Conservation (phyloP, 2,888 invertebrate genomes). For the Megastigmus dorsalis region DNA sequence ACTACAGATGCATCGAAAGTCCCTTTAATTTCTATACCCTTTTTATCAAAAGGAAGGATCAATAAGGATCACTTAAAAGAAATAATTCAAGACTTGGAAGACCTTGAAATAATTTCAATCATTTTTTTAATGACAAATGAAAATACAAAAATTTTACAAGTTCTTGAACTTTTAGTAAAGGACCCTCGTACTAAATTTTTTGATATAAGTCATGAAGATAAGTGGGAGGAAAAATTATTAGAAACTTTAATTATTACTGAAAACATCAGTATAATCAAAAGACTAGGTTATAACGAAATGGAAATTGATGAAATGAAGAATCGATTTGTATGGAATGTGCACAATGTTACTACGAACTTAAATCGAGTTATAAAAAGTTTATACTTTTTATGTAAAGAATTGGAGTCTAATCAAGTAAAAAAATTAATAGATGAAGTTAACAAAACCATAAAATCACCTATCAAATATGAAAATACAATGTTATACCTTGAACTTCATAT, state of each 20-base stretch:
- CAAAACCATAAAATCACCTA: not conserved
- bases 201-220: not conserved
- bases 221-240: slow-evolving; percentile 44
- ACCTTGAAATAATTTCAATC: slow-evolving; percentile 35
- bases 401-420: not conserved
- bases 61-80: slow-evolving; percentile 7
- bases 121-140: slow-evolving; percentile 44
- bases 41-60: slow-evolving; percentile 17
- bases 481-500: slow-evolving; percentile 35
- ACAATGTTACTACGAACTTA: slow-evolving; percentile 31
- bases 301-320: slow-evolving; percentile 18
- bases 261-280: slow-evolving; percentile 24
- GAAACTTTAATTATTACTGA: slow-evolving; percentile 24
- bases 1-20: not conserved
- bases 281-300: slow-evolving; percentile 24
- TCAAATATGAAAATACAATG: not conserved
- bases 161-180: not conserved
- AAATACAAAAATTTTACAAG: slow-evolving; percentile 6
- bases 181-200: not conserved
- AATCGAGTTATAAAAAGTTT: slow-evolving; percentile 48
- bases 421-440: slow-evolving; percentile 30
- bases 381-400: slow-evolving; percentile 41
- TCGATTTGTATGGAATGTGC: not conserved
- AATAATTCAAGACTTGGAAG: slow-evolving; percentile 31
- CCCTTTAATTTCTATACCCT: not conserved